Conservation (phyloP, 2,888 invertebrate genomes). For the Venustoraphidia nigricollis region DNA sequence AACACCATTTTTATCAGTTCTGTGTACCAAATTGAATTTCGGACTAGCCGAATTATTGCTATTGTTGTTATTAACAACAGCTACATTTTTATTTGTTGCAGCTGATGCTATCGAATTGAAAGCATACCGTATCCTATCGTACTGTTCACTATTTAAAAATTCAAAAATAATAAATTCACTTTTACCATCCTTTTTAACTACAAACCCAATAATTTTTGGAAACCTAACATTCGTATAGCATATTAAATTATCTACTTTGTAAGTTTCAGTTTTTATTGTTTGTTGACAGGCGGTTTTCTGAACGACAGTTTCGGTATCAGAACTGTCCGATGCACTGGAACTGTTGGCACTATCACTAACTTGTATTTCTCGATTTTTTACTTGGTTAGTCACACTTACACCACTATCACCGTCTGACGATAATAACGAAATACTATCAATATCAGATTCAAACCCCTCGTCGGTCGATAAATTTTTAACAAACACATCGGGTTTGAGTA, state of each 20-base stretch:
- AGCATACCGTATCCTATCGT: constrained; percentile 4
- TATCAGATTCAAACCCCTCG: constrained; percentile 33
- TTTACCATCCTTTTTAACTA: constrained; percentile 22
- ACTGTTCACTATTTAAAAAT: constrained; percentile 1
- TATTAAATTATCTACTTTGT: constrained; percentile 26
- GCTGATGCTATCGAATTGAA: constrained; percentile 1
- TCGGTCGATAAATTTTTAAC: constrained; percentile 15
- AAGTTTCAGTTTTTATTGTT: constrained; percentile 17
- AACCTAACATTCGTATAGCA: constrained; percentile 28
- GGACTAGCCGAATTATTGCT: constrained; percentile 9
- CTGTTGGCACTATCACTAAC: constrained; percentile 30
- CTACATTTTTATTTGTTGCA: constrained; percentile 1
- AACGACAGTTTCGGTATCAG: constrained; percentile 19
- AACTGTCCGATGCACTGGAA: constrained; percentile 24
- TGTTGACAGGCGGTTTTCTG: not conserved
- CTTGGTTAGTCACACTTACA: not conserved
- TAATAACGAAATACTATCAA: constrained; percentile 26
- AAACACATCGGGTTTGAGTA: constrained; percentile 2
- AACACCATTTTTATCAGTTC: constrained; percentile 31
- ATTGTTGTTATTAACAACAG: no score
- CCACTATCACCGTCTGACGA: constrained; percentile 25
- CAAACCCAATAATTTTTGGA: constrained; percentile 26
- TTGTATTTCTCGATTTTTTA: not conserved
- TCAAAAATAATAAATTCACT: constrained; percentile 4
- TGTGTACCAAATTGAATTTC: constrained; percentile 30